Base-by-base conservation (phyloP, 2,113 vertebrate genomes). In the Rhinolophus sinicus region DNA sequence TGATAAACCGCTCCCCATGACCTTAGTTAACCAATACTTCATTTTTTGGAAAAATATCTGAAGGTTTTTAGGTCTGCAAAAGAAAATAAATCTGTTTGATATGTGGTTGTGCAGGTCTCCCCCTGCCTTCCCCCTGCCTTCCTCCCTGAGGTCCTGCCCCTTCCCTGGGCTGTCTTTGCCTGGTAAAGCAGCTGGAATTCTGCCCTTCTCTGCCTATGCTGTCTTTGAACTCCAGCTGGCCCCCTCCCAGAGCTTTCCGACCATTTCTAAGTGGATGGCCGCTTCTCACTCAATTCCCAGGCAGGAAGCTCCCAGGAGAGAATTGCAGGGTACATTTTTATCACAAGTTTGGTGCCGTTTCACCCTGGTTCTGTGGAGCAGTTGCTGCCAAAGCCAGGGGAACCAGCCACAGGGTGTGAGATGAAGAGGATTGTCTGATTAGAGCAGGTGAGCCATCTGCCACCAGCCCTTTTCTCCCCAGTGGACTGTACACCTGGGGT, bases 141-240 rank as follows among this genome's bases (percentile, higher is more conserved):
- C 3, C 22, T 13, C 16, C 26, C 2, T 2, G 26, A 8, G 12
- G 19, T 47, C 8, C 24, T 8, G 2, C 18, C 11, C 35, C 47
- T 52, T 9, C 19, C 38, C 1, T 8, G 21, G 40, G 54, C 0
- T 13, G 26, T 58, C 14, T 10, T 50, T 50, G 93, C 75, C 56
- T 10, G 47, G 77, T 35, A 13, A n/a, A 14, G 8, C 16, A 0
- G 22, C 6, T 21, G 26, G 14, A 0, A 21, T 26, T 15, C 24
- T 6, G 6, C 8, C 3, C 22, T 40, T 38, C 52, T 38, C 14
- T 0, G 67, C 76, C 91, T 64, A 1, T 95, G 54, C 64, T 33
- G 38, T 18, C 35, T 80, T 33, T 92, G 89, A 58, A 70, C 94
- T 35, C 88, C 90, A 97, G 96, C 35, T 88, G 93, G 96, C 67